A percentile compares a stretch with the other conserved stretches of the same genome.
phyloP scores from a whole-genome alignment of 1,140 invertebrate species.

The Hylaeus anthracinus region DNA sequence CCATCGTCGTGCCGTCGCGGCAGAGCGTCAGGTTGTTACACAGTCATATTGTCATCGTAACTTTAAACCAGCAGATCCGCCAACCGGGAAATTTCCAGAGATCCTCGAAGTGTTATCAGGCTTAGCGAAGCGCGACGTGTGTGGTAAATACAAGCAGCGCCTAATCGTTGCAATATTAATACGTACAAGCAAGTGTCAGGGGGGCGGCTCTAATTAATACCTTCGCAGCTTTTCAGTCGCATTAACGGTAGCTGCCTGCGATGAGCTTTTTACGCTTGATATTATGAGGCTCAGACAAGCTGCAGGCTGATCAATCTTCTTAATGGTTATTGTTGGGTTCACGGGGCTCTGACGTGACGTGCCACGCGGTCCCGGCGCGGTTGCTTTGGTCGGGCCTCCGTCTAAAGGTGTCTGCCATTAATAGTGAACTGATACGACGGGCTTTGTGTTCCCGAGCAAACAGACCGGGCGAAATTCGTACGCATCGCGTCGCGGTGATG shows the following conservation, averaged over 20 bases:
- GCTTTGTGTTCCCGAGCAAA: conserved; percentile 22
- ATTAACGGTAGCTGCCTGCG: conserved; percentile 40
- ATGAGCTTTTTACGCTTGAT: conserved; percentile 42
- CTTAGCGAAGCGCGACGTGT: not conserved
- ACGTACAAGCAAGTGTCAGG: conserved; percentile 24
- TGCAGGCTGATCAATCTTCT: conserved; percentile 49
- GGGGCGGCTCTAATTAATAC: conserved; percentile 32
- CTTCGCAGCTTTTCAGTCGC: conserved; percentile 32
- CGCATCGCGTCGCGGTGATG: conserved; percentile 8
- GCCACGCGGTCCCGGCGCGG: conserved; percentile 38
- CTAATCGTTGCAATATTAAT: conserved; percentile 36
- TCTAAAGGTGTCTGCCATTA: conserved; percentile 44
- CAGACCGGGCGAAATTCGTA: conserved; percentile 35
- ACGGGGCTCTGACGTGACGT: conserved; percentile 31
- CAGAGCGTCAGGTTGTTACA: no score
- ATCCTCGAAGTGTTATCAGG: no score
- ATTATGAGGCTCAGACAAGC: conserved; percentile 27
- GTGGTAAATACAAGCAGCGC: not conserved
- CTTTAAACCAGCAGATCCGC: no score
- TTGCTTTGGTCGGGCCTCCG: conserved; percentile 26
- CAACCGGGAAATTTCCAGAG: no score
- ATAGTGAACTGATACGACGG: conserved; percentile 44
- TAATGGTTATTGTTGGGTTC: conserved; percentile 51
- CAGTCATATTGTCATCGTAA: no score
- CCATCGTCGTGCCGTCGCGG: no score